Percentiles rank a stretch among this genome's conserved stretches.
phyloP scores from a whole-genome alignment of 2,113 vertebrate species.

The Callaeas wilsoni region DNA sequence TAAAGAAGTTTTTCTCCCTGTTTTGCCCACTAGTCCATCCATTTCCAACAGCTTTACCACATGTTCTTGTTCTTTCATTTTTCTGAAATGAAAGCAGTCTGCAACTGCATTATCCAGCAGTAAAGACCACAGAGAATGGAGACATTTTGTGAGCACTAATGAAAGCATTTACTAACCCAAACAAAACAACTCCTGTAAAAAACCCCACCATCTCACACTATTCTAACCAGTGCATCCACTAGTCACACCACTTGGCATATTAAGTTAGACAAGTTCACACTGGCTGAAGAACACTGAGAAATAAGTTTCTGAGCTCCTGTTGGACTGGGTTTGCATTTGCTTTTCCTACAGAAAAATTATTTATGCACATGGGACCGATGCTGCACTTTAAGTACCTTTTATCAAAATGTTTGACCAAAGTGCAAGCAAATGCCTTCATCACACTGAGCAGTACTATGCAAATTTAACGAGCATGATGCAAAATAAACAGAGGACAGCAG shows the following conservation, averaged over 20 bases:
- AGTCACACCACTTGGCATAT: too few relatives aligned
- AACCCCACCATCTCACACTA: background rate
- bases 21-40: background rate
- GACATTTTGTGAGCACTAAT: background rate
- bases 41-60: background rate
- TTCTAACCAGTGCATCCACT: background rate
- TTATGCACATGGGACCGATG: rapidly evolving
- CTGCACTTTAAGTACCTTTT: background rate
- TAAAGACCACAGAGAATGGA: background rate
- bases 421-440: background rate
- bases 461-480: background rate
- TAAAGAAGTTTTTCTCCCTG: background rate
- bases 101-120: background rate
- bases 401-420: background rate
- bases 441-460: background rate
- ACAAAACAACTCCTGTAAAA: background rate
- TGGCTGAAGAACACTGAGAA: background rate
- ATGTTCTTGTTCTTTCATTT: background rate
- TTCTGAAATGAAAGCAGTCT: background rate
- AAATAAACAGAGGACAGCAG: background rate
- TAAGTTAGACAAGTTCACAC: background rate
- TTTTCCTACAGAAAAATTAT: background rate
- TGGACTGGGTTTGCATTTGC: background rate
- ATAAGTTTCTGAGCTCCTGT: background rate
- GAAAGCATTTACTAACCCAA: background rate